Evolutionary conservation across 2,888 invertebrate genomes (phyloP).

Genomic region (Tipula vernalis): DNA sequence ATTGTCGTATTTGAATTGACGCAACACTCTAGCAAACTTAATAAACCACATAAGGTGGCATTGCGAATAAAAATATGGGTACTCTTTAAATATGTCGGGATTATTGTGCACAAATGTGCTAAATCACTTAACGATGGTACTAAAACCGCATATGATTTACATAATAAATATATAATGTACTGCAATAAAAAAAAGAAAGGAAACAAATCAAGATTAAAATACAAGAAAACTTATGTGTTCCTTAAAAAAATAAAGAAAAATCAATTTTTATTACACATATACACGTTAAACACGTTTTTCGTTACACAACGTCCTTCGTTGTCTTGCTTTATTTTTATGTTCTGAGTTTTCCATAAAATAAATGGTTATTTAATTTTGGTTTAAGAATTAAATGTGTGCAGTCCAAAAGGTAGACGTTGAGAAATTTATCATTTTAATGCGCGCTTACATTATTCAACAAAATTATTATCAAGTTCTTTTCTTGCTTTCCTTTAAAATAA

Average conservation of each 20-base stretch:
- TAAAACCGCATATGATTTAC: constrained; percentile 34
- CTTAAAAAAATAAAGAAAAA: constrained; percentile 13
- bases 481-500: too few relatives aligned
- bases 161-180: constrained; percentile 35
- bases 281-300: neutral
- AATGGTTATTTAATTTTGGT: neutral
- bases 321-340: neutral
- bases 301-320: neutral
- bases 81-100: constrained; percentile 34
- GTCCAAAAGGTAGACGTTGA: neutral
- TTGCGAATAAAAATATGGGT: constrained; percentile 35
- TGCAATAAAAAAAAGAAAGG: constrained; percentile 19
- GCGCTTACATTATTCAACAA: too few relatives aligned
- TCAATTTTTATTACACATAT: constrained; percentile 13
- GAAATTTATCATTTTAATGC: too few relatives aligned
- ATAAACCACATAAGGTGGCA: constrained; percentile 33
- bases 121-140: constrained; percentile 32
- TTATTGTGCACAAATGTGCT: constrained; percentile 30
- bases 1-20: constrained; percentile 34
- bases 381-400: neutral
- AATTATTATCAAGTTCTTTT: too few relatives aligned
- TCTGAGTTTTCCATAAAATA: neutral
- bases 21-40: constrained; percentile 34
- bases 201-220: constrained; percentile 8
- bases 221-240: neutral